A percentile compares a stretch with the other conserved stretches of the same genome.
Evolutionary conservation across 2,797 vertebrate genomes (phyloP).

Genomic region (Anguilla marmorata): DNA sequence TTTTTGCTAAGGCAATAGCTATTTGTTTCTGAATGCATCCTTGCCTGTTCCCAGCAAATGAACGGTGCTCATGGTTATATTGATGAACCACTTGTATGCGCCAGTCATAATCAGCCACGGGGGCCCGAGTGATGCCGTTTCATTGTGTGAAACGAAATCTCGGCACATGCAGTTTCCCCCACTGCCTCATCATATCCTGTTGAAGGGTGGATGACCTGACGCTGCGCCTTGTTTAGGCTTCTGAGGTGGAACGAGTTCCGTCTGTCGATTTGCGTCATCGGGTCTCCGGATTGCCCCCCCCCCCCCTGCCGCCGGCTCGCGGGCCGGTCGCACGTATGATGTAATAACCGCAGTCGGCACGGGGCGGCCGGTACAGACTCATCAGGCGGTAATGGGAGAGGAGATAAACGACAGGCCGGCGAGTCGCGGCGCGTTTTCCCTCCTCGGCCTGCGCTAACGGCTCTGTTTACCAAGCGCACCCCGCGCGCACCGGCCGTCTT

Average conservation of each 20-base stretch:
- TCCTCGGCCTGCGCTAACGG: background rate
- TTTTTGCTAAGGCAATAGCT: background rate
- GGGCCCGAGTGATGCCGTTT: background rate
- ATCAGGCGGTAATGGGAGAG: constrained; percentile 11
- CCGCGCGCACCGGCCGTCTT: background rate
- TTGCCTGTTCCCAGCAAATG: background rate
- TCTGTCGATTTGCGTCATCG: background rate
- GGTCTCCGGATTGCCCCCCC: background rate
- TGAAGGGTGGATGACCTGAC: too few relatives aligned
- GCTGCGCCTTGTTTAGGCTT: background rate
- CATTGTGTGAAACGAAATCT: background rate
- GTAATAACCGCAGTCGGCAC: background rate
- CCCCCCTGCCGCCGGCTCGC: constrained; percentile 11
- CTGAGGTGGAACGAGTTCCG: background rate
- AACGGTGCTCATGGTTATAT: background rate
- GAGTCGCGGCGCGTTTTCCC: background rate
- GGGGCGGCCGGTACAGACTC: background rate
- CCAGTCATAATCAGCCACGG: background rate
- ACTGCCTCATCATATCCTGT: background rate
- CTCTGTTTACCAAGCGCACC: background rate
- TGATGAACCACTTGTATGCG: background rate
- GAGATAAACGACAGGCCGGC: background rate
- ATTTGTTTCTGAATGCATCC: background rate
- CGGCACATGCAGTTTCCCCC: background rate
- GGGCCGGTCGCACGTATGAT: constrained; percentile 39